Conservation (phyloP, 2,113 vertebrate species). For the Gopherus flavomarginatus region DNA sequence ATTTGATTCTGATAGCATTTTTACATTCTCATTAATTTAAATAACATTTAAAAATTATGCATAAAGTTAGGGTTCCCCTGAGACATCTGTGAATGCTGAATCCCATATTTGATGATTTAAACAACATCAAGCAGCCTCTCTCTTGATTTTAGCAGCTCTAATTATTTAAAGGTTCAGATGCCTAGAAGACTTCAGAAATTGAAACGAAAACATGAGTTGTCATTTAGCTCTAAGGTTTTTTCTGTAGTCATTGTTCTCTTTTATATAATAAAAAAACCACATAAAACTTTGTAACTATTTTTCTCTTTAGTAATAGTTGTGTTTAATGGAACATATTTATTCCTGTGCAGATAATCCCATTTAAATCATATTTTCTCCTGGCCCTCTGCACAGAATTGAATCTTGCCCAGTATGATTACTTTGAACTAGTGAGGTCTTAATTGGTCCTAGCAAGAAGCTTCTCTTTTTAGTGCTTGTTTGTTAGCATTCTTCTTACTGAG, state of each 20-base stretch:
- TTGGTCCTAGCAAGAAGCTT: constrained; percentile 50
- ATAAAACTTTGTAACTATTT: not conserved
- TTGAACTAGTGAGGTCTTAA: constrained; percentile 53
- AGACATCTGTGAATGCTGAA: constrained; percentile 23
- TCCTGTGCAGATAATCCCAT: not conserved
- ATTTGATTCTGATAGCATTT: not conserved
- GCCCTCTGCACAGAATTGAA: not conserved
- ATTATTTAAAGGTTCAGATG: not conserved
- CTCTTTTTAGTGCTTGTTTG: constrained; percentile 46
- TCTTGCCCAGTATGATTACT: constrained; percentile 31
- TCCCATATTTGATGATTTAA: not conserved
- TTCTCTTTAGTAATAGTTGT: not conserved
- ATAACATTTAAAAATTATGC: not conserved
- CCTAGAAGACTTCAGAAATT: not conserved
- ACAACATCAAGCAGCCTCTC: not conserved
- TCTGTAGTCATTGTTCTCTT: not conserved
- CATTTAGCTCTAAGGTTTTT: not conserved
- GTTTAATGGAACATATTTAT: not conserved
- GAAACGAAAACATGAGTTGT: not conserved
- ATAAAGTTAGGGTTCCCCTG: not conserved
- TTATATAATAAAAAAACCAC: not conserved
- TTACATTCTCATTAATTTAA: constrained; percentile 17
- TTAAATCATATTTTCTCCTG: not conserved
- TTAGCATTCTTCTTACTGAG: constrained; percentile 29
- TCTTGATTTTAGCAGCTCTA: not conserved